A percentile compares a stretch with the other conserved stretches of the same genome.
Conservation (phyloP, 2,113 vertebrate genomes). For the Tragelaphus scriptus region DNA sequence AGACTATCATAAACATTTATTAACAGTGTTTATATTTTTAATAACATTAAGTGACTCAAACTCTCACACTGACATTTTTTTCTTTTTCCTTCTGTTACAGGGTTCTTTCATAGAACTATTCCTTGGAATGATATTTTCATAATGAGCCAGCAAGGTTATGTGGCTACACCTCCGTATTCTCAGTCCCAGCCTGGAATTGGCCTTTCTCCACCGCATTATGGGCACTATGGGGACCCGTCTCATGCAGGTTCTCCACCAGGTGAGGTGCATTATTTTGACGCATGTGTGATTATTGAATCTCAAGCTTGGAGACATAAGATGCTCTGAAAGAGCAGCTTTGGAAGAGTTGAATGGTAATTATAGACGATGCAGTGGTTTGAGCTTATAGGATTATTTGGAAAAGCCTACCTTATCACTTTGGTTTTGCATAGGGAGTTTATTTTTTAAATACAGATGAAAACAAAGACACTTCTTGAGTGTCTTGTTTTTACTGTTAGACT, state of each 20-base stretch:
- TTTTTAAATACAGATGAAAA: conserved; percentile 11
- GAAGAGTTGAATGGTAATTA: not conserved
- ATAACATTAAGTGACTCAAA: not conserved
- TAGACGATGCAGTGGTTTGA: not conserved
- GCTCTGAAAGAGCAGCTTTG: not conserved
- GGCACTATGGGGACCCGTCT: conserved; percentile 86
- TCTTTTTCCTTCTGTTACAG: conserved; percentile 58
- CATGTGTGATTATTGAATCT: not conserved
- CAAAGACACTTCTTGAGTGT: not conserved
- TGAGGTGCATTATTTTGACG: conserved; percentile 59
- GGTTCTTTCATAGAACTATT: not conserved
- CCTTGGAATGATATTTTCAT: conserved; percentile 72
- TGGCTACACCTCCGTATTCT: conserved; percentile 91
- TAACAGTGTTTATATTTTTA: not conserved
- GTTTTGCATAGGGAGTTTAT: not conserved
- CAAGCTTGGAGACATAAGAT: not conserved
- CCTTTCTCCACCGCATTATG: conserved; percentile 86
- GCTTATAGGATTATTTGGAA: not conserved
- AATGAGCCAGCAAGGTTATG: conserved; percentile 98
- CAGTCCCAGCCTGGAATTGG: conserved; percentile 92
- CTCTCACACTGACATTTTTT: not conserved
- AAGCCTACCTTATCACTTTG: not conserved
- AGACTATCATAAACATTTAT: not conserved
- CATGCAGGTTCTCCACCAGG: conserved; percentile 82
- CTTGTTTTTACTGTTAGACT: not conserved